phyloP scores from a whole-genome alignment of 2,888 invertebrate species.

The Oligia fasciuncula region DNA sequence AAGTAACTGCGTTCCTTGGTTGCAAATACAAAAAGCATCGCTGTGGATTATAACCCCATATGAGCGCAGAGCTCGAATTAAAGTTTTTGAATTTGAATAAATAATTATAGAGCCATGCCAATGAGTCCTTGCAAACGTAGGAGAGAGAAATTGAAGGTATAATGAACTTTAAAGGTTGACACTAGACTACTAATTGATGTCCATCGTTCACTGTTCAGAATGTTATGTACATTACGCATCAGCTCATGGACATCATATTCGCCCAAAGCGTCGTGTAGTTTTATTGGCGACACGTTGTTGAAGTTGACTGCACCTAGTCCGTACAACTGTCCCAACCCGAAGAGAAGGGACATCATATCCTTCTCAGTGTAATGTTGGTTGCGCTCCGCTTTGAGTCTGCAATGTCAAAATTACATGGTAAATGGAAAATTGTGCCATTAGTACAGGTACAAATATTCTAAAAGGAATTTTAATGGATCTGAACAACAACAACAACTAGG shows the following conservation, averaged over 20 bases:
- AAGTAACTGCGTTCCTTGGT: not conserved
- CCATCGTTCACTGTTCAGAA: not conserved
- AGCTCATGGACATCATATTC: constrained; percentile 83
- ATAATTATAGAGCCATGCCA: not conserved
- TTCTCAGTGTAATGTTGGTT: constrained; percentile 80
- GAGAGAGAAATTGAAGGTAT: not conserved
- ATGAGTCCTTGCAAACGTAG: not conserved
- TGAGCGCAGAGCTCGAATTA: too few relatives aligned
- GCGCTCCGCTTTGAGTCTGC: constrained; percentile 79
- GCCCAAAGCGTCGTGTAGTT: constrained; percentile 83
- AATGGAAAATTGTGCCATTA: not conserved
- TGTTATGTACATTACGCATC: constrained; percentile 78
- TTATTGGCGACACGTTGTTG: constrained; percentile 70
- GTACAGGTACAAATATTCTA: not conserved
- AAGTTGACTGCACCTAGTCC: constrained; percentile 74
- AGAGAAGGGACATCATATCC: constrained; percentile 80
- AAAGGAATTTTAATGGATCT: not conserved
- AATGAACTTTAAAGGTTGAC: not conserved
- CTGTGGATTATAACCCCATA: too few relatives aligned
- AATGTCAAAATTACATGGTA: constrained; percentile 35
- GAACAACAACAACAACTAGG: not conserved
- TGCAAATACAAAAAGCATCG: not conserved
- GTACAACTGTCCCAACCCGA: constrained; percentile 83
- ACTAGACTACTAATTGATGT: not conserved
- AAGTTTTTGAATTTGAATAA: too few relatives aligned